Conservation (phyloP, 64 coral and sea anemone species). For the Pocillopora verrucosa region DNA sequence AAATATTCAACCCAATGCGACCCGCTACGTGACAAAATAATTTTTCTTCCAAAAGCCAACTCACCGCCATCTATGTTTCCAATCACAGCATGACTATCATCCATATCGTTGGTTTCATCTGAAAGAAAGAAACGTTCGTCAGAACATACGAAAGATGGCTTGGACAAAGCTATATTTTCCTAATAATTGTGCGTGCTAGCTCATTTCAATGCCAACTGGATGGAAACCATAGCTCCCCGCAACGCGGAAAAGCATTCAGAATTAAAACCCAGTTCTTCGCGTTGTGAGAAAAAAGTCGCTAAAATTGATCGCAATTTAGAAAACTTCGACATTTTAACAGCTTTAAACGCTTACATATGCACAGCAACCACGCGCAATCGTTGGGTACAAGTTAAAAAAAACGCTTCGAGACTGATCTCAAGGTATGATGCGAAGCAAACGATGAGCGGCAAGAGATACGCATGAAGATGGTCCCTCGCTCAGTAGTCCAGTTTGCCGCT, state of each 20-base stretch:
- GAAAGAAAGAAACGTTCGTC: background rate
- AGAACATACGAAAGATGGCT: background rate
- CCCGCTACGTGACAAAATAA: slow-evolving; percentile 9
- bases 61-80: slow-evolving; percentile 7
- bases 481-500: background rate
- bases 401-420: slow-evolving; percentile 20
- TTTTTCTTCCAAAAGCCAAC: slow-evolving; percentile 10
- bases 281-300: background rate
- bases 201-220: slow-evolving; percentile 39
- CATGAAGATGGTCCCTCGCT: background rate
- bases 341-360: background rate
- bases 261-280: background rate
- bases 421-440: slow-evolving; percentile 27
- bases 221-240: slow-evolving; percentile 48
- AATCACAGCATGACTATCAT: background rate
- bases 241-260: slow-evolving; percentile 46
- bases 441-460: slow-evolving; percentile 19
- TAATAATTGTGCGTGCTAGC: slow-evolving; percentile 24
- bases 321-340: background rate
- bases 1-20: slow-evolving; percentile 32
- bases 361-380: too few relatives aligned
- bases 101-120: background rate
- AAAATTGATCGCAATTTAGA: background rate
- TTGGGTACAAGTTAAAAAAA: background rate
- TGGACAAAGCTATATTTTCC: background rate